Percentiles rank a stretch among this genome's conserved stretches.
Evolutionary conservation across 2,888 invertebrate species (phyloP).

Genomic region (Tiliacea aurago): DNA sequence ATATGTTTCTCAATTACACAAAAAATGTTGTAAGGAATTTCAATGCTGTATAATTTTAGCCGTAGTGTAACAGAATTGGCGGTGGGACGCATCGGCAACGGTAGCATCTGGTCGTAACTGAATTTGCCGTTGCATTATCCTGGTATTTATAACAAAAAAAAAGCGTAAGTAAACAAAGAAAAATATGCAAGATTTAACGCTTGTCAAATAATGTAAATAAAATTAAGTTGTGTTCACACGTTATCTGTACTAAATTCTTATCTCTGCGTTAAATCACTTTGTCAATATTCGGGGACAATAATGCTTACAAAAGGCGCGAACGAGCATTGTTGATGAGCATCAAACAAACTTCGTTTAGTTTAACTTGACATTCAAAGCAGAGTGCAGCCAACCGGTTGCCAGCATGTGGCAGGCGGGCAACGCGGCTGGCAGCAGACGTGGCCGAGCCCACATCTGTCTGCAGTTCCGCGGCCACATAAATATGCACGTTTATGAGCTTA

Average conservation of each 20-base stretch:
- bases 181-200: slow-evolving; percentile 4
- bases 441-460: slow-evolving; percentile 44
- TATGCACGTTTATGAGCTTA: slow-evolving; percentile 55
- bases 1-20: slow-evolving; percentile 18
- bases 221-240: slow-evolving; percentile 8
- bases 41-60: slow-evolving; percentile 14
- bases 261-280: slow-evolving; percentile 30
- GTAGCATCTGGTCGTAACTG: slow-evolving; percentile 9
- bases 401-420: slow-evolving; percentile 1
- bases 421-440: slow-evolving; percentile 3
- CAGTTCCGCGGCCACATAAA: slow-evolving; percentile 36
- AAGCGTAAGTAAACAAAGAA: slow-evolving; percentile 16
- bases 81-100: background rate
- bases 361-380: slow-evolving; percentile 58
- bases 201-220: slow-evolving; percentile 44
- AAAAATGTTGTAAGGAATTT: background rate
- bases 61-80: background rate
- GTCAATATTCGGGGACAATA: slow-evolving; percentile 37
- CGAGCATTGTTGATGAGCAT: slow-evolving; percentile 18
- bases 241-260: slow-evolving; percentile 46
- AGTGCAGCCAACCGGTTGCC: slow-evolving; percentile 52
- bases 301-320: slow-evolving; percentile 48
- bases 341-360: slow-evolving; percentile 42
- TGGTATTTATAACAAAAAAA: slow-evolving; percentile 1
- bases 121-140: background rate